phyloP scores from a whole-genome alignment of 2,113 vertebrate species.

The Stomatorhinus ivindoensis region DNA sequence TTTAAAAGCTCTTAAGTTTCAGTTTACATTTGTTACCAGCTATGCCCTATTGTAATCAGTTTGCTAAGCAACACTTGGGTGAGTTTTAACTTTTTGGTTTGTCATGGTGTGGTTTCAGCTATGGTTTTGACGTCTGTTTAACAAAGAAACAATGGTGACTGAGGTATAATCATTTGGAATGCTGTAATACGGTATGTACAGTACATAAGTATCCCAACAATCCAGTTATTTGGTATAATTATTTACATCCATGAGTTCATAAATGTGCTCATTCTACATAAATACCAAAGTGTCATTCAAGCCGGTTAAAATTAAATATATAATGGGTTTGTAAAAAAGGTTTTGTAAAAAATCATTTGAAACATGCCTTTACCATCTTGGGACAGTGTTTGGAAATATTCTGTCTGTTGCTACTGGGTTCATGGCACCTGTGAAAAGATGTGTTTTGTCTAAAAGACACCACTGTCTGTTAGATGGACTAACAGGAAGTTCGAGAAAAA shows the following conservation, averaged over 20 bases:
- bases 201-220: background rate
- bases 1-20: slow-evolving; percentile 32
- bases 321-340: background rate
- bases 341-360: background rate
- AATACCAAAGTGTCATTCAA: background rate
- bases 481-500: background rate
- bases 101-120: slow-evolving; percentile 44
- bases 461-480: background rate
- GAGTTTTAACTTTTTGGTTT: slow-evolving; percentile 40
- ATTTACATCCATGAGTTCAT: background rate
- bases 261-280: background rate
- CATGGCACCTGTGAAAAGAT: background rate
- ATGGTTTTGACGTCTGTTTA: background rate
- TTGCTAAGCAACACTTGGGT: slow-evolving; percentile 44
- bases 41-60: slow-evolving; percentile 31
- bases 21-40: slow-evolving; percentile 41
- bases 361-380: background rate
- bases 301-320: background rate
- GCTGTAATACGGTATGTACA: background rate
- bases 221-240: background rate
- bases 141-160: background rate
- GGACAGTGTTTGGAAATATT: background rate
- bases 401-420: background rate
- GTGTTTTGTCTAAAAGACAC: background rate
- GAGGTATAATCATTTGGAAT: background rate